Base-by-base conservation (phyloP, 2,113 vertebrate genomes). In the Proterorhinus semilunaris region DNA sequence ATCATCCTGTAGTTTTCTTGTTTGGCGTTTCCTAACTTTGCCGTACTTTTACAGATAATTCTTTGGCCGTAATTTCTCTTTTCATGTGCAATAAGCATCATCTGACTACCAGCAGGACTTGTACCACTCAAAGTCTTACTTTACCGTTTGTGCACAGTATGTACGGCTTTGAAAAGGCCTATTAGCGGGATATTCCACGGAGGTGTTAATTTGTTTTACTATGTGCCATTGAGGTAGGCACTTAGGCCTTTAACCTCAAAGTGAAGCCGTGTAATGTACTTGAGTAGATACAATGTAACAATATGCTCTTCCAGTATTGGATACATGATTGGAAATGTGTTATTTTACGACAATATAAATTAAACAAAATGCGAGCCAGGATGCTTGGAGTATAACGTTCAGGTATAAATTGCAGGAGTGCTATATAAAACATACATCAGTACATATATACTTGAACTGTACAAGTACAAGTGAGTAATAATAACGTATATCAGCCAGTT, bases 181-280 rank as follows among this genome's bases (percentile, higher is more conserved):
- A 72, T 86, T 78, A 79, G 80, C 79, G 47, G 79, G 71, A 68
- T 85, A 79, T 88, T 90, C 84, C 66, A 82, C 80, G 45, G 57
- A 91, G 87, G 90, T 89, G 90, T 89, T 91, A 89, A 91, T 85
- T 90, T 86, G 86, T 90, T 93, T 92, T 90, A 92, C 87, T 87
- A 88, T 77, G 88, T 92, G 87, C 71, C 77, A 88, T 85, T 76
- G 87, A 77, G 86, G 78, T 85, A 89, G 81, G 87, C 88, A 87
- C 81, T 92, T 82, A 84, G 83, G 76, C 80, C 76, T 82, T 89
- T 85, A 87, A 81, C 84, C 86, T 71, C 70, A 67, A 78, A 75
- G 72, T 69, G 58, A 59, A 61, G 66, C 51, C 9, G 57, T 78
- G 81, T 71, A 70, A 86, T 71, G 57, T 66, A 62, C 57, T 76